A percentile compares a stretch with the other conserved stretches of the same genome.
Evolutionary conservation across 2,113 vertebrate species (phyloP).

Genomic region (Bubo bubo): DNA sequence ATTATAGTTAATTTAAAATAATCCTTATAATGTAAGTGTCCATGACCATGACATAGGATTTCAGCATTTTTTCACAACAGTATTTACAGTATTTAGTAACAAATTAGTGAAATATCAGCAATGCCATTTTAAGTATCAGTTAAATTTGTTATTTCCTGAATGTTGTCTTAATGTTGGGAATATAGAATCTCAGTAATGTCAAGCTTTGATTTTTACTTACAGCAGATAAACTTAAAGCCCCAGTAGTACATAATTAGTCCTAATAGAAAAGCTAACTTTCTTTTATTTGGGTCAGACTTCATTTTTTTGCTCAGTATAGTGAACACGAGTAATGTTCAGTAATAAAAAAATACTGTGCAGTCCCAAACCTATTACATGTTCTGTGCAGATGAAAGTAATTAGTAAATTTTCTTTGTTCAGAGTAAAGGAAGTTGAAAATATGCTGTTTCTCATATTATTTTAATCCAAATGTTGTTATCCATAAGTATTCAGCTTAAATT

Average conservation of each 20-base stretch:
- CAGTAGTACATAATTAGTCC: background rate
- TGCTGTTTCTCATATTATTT: background rate
- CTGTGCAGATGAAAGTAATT: background rate
- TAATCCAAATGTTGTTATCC: background rate
- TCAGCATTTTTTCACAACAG: background rate
- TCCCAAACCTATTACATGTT: background rate
- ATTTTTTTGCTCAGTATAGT: background rate
- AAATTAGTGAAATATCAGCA: background rate
- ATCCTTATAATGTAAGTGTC: background rate
- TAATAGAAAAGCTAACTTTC: background rate
- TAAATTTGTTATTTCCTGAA: background rate
- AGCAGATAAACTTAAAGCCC: background rate
- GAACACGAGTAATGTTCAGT: background rate
- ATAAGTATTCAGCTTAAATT: background rate
- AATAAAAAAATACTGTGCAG: background rate
- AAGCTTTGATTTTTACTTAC: background rate
- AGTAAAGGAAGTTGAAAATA: constrained; percentile 1
- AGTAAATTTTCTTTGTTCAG: background rate
- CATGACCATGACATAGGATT: background rate
- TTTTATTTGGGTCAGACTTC: background rate
- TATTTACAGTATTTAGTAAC: background rate
- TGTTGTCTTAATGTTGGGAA: background rate
- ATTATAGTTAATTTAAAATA: background rate
- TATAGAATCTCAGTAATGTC: background rate
- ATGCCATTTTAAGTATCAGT: background rate